These are phyloP conservation scores for Epizoanthus stellaris DNA, from an alignment of 92 coral and sea anemone genomes.

Conservation along the genomic window DNA sequence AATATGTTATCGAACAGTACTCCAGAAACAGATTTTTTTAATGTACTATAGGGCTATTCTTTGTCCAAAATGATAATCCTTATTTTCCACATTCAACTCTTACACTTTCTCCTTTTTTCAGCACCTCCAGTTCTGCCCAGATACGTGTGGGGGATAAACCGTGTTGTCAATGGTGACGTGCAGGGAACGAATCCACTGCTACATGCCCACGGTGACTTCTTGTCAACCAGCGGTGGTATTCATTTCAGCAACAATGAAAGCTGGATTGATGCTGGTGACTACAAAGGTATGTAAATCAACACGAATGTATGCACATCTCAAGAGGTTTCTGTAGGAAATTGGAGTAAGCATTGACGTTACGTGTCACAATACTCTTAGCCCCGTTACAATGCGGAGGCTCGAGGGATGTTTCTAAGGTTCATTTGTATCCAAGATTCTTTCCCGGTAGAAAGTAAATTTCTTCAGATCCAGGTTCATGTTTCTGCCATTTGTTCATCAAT, in stretches of 20 bases:
- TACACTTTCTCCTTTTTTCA: constrained; percentile 4
- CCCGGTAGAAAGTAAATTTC: no score
- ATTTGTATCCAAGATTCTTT: no score
- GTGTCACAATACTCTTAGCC: no score
- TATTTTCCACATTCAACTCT: no score
- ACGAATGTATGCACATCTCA: neutral
- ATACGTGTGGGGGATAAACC: constrained; percentile 85
- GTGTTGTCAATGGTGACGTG: constrained; percentile 82
- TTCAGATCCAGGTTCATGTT: no score
- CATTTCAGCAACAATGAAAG: constrained; percentile 82
- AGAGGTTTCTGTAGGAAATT: neutral
- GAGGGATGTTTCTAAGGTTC: no score
- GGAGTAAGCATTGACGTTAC: neutral
- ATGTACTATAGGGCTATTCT: no score
- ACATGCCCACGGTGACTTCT: constrained; percentile 83
- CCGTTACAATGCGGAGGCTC: no score
- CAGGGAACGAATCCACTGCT: constrained; percentile 75
- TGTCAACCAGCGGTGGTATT: constrained; percentile 81
- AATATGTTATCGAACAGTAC: no score
- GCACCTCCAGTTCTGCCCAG: constrained; percentile 89
- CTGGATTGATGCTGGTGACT: constrained; percentile 99
- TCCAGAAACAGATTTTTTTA: no score
- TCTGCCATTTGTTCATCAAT: no score
- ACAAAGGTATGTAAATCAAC: constrained; percentile 62
- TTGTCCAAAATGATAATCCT: no score